A percentile compares a stretch with the other conserved stretches of the same genome.
Evolutionary conservation across 2,797 vertebrate species (phyloP).

Genomic region (Alca torda): DNA sequence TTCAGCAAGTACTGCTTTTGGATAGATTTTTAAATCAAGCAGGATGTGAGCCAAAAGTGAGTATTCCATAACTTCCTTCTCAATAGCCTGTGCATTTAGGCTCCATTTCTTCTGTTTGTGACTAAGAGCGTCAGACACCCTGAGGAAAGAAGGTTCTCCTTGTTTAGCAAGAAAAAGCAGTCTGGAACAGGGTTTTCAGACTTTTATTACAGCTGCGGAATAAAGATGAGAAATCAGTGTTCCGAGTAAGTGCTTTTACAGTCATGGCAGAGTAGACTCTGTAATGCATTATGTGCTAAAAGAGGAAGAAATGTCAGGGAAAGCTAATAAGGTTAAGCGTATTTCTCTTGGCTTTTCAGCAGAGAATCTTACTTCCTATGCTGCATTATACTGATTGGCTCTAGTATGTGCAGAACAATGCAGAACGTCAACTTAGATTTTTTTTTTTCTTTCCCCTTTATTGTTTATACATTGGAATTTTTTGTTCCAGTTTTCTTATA

Average conservation of each 20-base stretch:
- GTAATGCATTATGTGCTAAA: background rate
- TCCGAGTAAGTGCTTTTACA: constrained; percentile 46
- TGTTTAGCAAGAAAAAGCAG: constrained; percentile 49
- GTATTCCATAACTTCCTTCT: background rate
- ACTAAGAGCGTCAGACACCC: constrained; percentile 5
- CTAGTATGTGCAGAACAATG: background rate
- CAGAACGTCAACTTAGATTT: background rate
- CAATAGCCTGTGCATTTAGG: background rate
- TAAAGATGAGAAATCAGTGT: constrained; percentile 58
- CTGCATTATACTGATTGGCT: constrained; percentile 12
- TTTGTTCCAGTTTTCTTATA: background rate
- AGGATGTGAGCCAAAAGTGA: background rate
- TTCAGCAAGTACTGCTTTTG: background rate
- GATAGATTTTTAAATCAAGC: background rate
- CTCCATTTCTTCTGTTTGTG: constrained; percentile 30
- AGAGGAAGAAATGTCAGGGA: constrained; percentile 4
- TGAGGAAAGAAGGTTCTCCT: constrained; percentile 27
- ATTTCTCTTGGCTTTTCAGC: constrained; percentile 15
- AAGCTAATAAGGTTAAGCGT: background rate
- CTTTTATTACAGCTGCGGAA: constrained; percentile 24
- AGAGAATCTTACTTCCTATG: background rate
- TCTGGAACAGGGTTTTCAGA: constrained; percentile 41
- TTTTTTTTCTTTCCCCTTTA: background rate
- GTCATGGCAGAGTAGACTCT: background rate
- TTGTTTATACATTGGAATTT: background rate